Evolutionary conservation across 2,113 vertebrate genomes (phyloP).

Genomic region (Grallaria varia): DNA sequence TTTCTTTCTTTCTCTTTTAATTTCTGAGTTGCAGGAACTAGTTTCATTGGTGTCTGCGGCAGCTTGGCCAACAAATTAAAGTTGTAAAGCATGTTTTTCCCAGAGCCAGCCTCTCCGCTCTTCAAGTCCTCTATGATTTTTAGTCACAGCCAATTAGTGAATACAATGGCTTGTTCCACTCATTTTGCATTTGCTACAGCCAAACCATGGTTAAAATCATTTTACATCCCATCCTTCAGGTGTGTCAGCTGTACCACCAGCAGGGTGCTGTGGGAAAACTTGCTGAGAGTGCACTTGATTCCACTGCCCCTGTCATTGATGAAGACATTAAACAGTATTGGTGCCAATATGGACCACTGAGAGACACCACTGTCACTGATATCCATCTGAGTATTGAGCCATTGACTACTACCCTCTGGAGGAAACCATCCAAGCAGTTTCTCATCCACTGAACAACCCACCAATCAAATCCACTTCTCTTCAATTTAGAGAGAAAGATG

Average conservation of each 20-base stretch:
- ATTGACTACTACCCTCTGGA: background rate
- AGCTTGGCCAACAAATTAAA: background rate
- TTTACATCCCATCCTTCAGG: background rate
- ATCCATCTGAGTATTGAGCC: background rate
- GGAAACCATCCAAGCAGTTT: background rate
- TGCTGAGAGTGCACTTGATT: background rate
- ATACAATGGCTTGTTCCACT: background rate
- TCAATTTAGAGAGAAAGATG: background rate
- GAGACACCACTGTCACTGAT: background rate
- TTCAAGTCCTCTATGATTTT: background rate
- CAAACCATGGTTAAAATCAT: background rate
- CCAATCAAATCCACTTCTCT: background rate
- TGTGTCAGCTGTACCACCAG: accelerated
- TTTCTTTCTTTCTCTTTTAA: slow-evolving; percentile 49
- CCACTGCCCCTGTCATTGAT: background rate
- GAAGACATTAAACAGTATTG: background rate
- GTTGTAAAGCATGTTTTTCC: background rate
- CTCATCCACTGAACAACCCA: background rate
- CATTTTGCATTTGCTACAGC: background rate
- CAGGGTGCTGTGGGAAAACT: background rate
- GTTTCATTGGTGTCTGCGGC: background rate
- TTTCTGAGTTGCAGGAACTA: slow-evolving; percentile 12
- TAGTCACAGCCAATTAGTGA: background rate
- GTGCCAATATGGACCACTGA: accelerated
- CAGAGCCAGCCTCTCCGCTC: background rate